These are phyloP conservation scores for Rhagonycha lutea DNA, from an alignment of 2,888 invertebrate genomes.

Conservation along the genomic window DNA sequence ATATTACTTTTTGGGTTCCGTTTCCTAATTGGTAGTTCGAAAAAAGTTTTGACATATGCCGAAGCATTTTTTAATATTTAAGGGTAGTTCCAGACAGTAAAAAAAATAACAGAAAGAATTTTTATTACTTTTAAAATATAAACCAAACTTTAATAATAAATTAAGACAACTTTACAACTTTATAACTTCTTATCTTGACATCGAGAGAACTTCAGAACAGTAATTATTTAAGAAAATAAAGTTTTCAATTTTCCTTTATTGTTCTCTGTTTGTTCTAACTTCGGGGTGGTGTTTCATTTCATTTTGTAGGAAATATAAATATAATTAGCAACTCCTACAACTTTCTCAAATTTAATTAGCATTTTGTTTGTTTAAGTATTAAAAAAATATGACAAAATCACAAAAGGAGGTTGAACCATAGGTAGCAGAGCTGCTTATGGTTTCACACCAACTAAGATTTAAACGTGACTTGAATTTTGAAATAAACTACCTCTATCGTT, in stretches of 20 bases:
- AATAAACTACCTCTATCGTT: not conserved
- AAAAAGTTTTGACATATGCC: constrained; percentile 17
- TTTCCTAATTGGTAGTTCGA: constrained; percentile 18
- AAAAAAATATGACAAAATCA: not conserved
- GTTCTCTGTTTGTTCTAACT: not conserved
- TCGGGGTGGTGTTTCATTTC: not conserved
- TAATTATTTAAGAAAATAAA: not conserved
- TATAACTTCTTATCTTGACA: not conserved
- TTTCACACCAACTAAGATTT: not conserved
- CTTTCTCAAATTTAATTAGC: not conserved
- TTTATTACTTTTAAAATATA: not conserved
- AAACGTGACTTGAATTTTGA: not conserved
- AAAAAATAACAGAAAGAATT: not conserved
- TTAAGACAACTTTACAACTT: not conserved
- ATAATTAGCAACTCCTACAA: not conserved
- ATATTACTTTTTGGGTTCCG: constrained; percentile 14
- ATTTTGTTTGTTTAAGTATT: not conserved
- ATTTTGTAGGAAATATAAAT: not conserved
- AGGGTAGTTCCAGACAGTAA: not conserved
- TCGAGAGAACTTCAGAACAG: not conserved
- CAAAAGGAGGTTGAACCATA: not conserved
- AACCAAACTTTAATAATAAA: not conserved
- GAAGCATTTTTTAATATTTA: not conserved
- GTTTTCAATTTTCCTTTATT: not conserved
- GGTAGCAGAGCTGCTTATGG: not conserved